phyloP scores from a whole-genome alignment of 1,140 invertebrate genomes.

The Philopotamus ludificatus region DNA sequence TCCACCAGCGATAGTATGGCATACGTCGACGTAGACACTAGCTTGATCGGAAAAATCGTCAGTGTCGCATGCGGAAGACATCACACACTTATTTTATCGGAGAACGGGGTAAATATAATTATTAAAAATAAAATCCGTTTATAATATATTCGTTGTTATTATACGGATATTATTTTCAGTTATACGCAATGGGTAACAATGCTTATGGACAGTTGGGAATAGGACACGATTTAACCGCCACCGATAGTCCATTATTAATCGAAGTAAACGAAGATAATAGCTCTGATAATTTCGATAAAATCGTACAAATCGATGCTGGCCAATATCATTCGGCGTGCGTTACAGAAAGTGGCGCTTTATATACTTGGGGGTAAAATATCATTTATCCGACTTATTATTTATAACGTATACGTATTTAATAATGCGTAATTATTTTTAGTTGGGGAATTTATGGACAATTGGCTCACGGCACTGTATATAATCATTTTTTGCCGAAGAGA shows the following conservation, averaged over 20 bases:
- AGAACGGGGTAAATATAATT: conserved; percentile 35
- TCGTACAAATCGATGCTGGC: conserved; percentile 66
- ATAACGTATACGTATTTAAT: conserved; percentile 9
- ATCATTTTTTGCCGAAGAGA: conserved; percentile 58
- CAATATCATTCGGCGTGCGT: conserved; percentile 73
- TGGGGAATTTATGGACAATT: conserved; percentile 84
- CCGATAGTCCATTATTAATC: conserved; percentile 28
- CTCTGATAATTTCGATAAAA: conserved; percentile 52
- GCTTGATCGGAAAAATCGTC: conserved; percentile 33
- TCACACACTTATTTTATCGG: conserved; percentile 32
- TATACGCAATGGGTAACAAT: conserved; percentile 73
- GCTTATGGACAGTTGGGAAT: conserved; percentile 73
- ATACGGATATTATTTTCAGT: conserved; percentile 45
- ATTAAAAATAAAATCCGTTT: not conserved
- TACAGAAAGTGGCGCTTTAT: conserved; percentile 62
- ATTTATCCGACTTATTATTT: not conserved
- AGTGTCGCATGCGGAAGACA: conserved; percentile 36
- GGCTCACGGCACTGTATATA: conserved; percentile 68
- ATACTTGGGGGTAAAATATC: conserved; percentile 62
- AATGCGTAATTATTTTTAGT: conserved; percentile 43
- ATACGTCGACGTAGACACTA: conserved; percentile 31
- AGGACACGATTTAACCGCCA: conserved; percentile 53
- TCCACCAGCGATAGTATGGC: conserved; percentile 12
- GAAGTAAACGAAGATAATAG: conserved; percentile 38
- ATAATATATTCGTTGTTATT: not conserved